Evolutionary conservation across 2,888 invertebrate genomes (phyloP).

Genomic region (Micoletzkya japonica): DNA sequence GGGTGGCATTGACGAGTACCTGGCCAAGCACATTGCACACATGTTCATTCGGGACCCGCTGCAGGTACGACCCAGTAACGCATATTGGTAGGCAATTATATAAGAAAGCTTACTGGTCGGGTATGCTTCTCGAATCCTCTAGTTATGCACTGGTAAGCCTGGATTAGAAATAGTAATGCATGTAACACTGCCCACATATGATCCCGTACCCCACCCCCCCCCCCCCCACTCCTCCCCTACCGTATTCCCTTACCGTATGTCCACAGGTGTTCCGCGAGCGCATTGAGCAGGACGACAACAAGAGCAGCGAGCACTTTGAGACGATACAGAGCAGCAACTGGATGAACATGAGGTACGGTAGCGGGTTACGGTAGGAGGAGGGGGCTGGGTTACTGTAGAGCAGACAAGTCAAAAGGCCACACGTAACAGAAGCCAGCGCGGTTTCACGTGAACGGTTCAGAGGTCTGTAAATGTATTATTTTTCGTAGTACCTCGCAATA

Average conservation of each 20-base stretch:
- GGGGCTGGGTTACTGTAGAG: neutral
- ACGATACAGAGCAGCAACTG: slow-evolving; percentile 65
- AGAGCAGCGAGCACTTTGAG: slow-evolving; percentile 98
- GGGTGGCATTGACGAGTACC: slow-evolving; percentile 86
- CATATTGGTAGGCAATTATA: no score
- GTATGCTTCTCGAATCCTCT: neutral
- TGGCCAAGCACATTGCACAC: slow-evolving; percentile 95
- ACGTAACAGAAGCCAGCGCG: neutral
- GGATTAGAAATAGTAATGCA: neutral
- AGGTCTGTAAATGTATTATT: no score
- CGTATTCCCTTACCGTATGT: neutral
- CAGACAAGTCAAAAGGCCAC: neutral
- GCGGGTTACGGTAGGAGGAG: neutral
- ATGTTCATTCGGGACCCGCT: slow-evolving; percentile 96
- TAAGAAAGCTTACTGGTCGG: no score
- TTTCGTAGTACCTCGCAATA: no score
- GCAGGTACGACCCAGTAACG: slow-evolving; percentile 70
- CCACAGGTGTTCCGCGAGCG: slow-evolving; percentile 78
- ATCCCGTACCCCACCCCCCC: neutral
- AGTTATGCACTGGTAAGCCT: no score
- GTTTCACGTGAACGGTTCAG: neutral
- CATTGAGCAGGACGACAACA: slow-evolving; percentile 85
- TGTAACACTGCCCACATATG: neutral
- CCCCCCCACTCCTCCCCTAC: neutral
- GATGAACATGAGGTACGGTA: slow-evolving; percentile 62